Base-by-base conservation (phyloP, 2,797 vertebrate species). In the Zalophus californianus region DNA sequence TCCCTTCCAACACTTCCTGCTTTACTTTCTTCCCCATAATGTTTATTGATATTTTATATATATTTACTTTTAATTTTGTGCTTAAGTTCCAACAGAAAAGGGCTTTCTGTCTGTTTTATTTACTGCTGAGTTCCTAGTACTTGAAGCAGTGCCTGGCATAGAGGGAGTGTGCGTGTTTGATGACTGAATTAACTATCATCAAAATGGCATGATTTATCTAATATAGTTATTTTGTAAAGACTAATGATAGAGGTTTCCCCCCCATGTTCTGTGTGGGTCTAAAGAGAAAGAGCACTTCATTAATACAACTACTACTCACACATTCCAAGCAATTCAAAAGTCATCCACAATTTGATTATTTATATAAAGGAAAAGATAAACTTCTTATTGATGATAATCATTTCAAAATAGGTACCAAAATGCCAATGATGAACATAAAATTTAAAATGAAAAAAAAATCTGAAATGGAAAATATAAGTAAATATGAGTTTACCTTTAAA, bases 161-260 rank as follows among this genome's bases (percentile, higher is more conserved):
- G 50, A 85, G 60, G 54, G 27, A 70, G 41, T 5, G 10, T 62
- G 38, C 23, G 27, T 85, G 82, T 77, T 86, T 93, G 14, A 2
- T 75, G 78, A 97, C 56, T 73, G 78, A 96, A 92, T 93, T 68
- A 86, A 77, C 35, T 86, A 25, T 29, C 27, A 62, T 82, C 60
- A 62, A 90, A 62, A 48, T 79, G 2, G 25, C 23, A 92, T 64
- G 80, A 84, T 38, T 89, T 64, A 70, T 20, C 48, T 90, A 90
- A 97, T 73, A 72, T 7, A 80, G 77, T 92, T 92, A 83, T 90
- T 95, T 87, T 82, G n/a, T 66, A 90, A 92, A 58, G 35, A n/a
- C n/a, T 62, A 70, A 58, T 62, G 50, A 44, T 64, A 70, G 23
- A 29, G 4, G 21, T 56, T 56, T 68, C 52, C n/a, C 15, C 15